phyloP scores from a whole-genome alignment of 2,797 vertebrate genomes.

The Sciurus vulgaris region DNA sequence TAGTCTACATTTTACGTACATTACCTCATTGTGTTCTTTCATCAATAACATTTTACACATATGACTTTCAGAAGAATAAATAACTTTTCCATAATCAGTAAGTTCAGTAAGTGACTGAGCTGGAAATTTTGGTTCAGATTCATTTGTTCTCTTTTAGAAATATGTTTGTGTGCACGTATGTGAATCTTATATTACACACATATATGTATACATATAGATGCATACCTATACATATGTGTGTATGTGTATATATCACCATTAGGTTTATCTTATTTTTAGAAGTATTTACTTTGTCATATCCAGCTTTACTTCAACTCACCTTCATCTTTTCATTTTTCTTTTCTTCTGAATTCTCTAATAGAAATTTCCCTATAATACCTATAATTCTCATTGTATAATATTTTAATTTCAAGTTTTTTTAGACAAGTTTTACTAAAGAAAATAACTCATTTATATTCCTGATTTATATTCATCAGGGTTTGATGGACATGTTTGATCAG shows the following conservation, averaged over 20 bases:
- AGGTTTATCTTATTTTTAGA: too few relatives aligned
- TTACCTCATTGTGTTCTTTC: constrained; percentile 7
- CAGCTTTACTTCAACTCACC: too few relatives aligned
- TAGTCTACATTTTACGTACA: not conserved
- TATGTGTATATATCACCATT: too few relatives aligned
- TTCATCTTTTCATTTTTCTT: too few relatives aligned
- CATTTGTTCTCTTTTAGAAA: not conserved
- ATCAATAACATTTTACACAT: not conserved
- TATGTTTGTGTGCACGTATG: not conserved
- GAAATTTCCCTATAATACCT: not conserved
- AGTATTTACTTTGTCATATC: too few relatives aligned
- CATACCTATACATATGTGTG: too few relatives aligned
- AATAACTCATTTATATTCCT: constrained; percentile 41
- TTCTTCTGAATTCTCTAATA: not conserved
- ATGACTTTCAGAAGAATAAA: constrained; percentile 55
- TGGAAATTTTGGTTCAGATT: not conserved
- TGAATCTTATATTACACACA: too few relatives aligned
- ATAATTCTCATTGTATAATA: constrained; percentile 13
- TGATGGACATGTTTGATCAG: constrained; percentile 99
- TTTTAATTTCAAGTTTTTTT: constrained; percentile 78
- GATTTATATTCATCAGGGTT: constrained; percentile 89
- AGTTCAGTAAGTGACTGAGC: not conserved
- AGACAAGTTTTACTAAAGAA: constrained; percentile 70
- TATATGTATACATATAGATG: too few relatives aligned
- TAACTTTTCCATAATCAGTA: constrained; percentile 5